phyloP scores from a whole-genome alignment of 2,888 invertebrate species.

The Oligia strigilis region DNA sequence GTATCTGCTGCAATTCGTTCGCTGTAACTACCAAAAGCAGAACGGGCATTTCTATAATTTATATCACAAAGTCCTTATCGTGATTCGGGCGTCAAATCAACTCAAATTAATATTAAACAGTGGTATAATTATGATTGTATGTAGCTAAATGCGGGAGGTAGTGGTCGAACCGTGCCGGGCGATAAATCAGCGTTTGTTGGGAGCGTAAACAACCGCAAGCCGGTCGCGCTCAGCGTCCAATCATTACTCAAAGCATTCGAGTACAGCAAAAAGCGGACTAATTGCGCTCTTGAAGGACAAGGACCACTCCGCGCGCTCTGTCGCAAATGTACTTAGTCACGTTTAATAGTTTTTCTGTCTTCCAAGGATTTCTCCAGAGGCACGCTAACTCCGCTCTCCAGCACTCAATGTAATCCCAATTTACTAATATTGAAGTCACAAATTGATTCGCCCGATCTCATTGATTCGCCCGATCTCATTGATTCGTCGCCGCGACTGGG shows the following conservation, averaged over 20 bases:
- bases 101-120: conserved; percentile 69
- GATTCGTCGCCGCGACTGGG: conserved; percentile 44
- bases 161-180: conserved; percentile 67
- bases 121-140: conserved; percentile 74
- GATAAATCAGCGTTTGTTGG: conserved; percentile 87
- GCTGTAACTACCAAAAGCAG: conserved; percentile 40
- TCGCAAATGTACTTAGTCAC: conserved; percentile 88
- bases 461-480: conserved; percentile 48
- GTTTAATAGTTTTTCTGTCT: conserved; percentile 86
- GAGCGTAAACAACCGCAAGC: conserved; percentile 85
- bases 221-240: conserved; percentile 79
- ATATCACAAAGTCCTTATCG: conserved; percentile 58
- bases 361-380: conserved; percentile 70
- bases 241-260: conserved; percentile 88
- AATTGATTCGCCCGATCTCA: conserved; percentile 44
- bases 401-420: conserved; percentile 45
- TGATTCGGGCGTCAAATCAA: conserved; percentile 67
- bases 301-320: conserved; percentile 83
- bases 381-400: conserved; percentile 35
- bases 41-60: conserved; percentile 47
- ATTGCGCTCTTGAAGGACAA: conserved; percentile 89
- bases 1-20: conserved; percentile 43
- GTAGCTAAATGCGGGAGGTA: conserved; percentile 73
- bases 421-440: conserved; percentile 49
- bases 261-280: conserved; percentile 88